phyloP scores from a whole-genome alignment of 2,797 vertebrate genomes.

The Parambassis ranga region DNA sequence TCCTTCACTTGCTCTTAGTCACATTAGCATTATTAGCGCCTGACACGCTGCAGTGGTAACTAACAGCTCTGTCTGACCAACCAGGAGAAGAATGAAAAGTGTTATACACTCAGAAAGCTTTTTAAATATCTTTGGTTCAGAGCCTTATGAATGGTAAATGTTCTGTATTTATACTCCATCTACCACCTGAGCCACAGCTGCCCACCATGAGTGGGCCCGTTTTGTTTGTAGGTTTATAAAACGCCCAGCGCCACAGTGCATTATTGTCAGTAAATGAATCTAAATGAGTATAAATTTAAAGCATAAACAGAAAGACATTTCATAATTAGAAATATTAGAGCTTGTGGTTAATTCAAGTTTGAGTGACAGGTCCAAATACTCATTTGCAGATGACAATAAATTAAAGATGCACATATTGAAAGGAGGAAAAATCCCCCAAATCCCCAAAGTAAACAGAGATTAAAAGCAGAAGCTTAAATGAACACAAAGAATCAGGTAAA shows the following conservation, averaged over 20 bases:
- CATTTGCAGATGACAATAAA: not conserved
- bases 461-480: not conserved
- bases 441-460: not conserved
- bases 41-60: too few relatives aligned
- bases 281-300: not conserved
- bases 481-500: not conserved
- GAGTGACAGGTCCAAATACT: not conserved
- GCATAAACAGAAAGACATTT: not conserved
- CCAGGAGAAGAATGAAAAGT: conserved; percentile 8
- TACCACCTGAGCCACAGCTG: too few relatives aligned
- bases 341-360: not conserved
- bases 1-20: conserved; percentile 1
- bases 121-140: too few relatives aligned
- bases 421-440: not conserved
- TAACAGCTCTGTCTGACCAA: not conserved
- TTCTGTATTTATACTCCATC: not conserved
- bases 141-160: too few relatives aligned
- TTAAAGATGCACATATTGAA: not conserved
- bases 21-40: too few relatives aligned
- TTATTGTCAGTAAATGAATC: not conserved
- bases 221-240: not conserved
- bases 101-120: conserved; percentile 1
- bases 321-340: not conserved
- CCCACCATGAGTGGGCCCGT: too few relatives aligned
- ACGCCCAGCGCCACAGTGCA: accelerated